Conservation (phyloP, 2,113 vertebrate species). For the Pandion haliaetus region DNA sequence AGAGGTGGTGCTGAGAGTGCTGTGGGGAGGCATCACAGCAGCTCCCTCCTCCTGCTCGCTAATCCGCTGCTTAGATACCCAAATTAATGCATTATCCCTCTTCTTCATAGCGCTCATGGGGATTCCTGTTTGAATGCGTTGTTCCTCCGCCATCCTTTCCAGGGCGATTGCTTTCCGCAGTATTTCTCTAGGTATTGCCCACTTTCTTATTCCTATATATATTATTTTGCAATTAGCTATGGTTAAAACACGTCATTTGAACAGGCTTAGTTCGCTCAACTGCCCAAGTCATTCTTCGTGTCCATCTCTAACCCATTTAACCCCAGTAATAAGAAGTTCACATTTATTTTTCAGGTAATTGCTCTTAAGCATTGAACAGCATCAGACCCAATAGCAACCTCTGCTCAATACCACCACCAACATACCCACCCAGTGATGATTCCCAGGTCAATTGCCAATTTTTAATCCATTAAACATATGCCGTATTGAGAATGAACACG, state of each 20-base stretch:
- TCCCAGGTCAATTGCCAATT: not conserved
- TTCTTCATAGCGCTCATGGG: not conserved
- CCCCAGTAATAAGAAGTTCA: too few species aligned
- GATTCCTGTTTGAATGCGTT: not conserved
- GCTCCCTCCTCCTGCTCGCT: not conserved
- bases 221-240: not conserved
- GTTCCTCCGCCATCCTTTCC: not conserved
- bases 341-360: not conserved
- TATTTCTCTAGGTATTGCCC: not conserved
- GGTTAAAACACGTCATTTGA: not conserved
- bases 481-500: accelerated
- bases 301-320: not conserved
- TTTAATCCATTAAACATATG: not conserved
- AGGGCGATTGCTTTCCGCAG: accelerated
- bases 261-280: not conserved
- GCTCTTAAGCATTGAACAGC: not conserved
- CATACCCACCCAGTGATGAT: too few species aligned
- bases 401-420: not conserved
- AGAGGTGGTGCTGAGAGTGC: not conserved
- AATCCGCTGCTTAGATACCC: not conserved
- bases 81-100: not conserved
- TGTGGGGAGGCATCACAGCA: not conserved
- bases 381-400: too few species aligned
- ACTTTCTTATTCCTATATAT: too few species aligned
- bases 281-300: not conserved